Conservation (phyloP, 2,113 vertebrate genomes). For the Hymenochirus boettgeri region DNA sequence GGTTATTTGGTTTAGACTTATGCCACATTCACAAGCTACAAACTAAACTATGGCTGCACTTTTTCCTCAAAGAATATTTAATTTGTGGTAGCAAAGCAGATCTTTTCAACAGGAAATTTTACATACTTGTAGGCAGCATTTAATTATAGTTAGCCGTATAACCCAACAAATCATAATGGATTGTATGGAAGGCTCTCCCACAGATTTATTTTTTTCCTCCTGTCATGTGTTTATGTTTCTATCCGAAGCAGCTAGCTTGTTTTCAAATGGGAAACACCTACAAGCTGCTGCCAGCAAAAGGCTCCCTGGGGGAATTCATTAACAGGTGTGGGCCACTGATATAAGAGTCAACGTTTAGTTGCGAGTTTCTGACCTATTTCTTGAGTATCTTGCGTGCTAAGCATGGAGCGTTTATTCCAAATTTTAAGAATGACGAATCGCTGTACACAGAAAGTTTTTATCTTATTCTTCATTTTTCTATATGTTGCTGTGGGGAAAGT, state of each 20-base stretch:
- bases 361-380: conserved; percentile 20
- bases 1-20: too few species aligned
- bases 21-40: too few species aligned
- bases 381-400: not conserved
- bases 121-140: too few species aligned
- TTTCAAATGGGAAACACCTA: conserved; percentile 22
- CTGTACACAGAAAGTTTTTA: conserved; percentile 16
- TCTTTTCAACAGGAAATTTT: too few species aligned
- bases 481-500: conserved; percentile 49
- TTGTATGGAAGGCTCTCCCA: too few species aligned
- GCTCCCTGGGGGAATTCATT: conserved; percentile 22
- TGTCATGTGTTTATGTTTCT: conserved; percentile 5
- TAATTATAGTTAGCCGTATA: too few species aligned
- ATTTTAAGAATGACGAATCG: not conserved
- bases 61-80: too few species aligned
- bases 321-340: conserved; percentile 28
- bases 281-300: conserved; percentile 17
- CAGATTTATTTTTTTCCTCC: not conserved
- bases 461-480: not conserved
- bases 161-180: too few species aligned
- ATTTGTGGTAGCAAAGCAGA: too few species aligned
- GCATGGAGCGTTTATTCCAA: conserved; percentile 35
- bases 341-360: not conserved
- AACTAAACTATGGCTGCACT: too few species aligned
- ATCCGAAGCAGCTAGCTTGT: not conserved